These are phyloP conservation scores for Canis aureus DNA, from an alignment of 2,113 vertebrate species.

Conservation along the genomic window DNA sequence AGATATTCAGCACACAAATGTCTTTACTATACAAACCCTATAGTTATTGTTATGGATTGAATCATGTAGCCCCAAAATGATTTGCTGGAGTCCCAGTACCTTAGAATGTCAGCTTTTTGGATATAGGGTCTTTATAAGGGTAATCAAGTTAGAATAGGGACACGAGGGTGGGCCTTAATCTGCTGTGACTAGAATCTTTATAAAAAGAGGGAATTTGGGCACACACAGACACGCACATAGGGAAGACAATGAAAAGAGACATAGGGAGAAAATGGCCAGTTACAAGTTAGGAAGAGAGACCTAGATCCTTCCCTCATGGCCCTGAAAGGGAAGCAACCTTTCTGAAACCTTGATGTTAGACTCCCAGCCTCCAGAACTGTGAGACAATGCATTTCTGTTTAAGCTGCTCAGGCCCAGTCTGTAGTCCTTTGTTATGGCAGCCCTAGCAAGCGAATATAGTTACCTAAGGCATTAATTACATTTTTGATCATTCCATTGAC, in stretches of 20 bases:
- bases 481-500: not conserved
- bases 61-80: not conserved
- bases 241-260: not conserved
- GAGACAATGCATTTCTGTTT: not conserved
- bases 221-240: not conserved
- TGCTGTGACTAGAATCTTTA: not conserved
- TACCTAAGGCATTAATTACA: not conserved
- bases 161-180: no score
- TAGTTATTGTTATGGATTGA: not conserved
- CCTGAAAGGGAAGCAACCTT: not conserved
- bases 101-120: not conserved
- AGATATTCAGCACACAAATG: not conserved
- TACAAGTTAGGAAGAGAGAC: not conserved
- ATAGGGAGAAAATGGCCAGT: fast-evolving
- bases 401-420: fast-evolving
- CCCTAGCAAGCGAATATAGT: not conserved
- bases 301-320: fast-evolving
- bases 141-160: not conserved
- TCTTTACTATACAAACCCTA: not conserved
- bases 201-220: not conserved
- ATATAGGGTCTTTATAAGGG: not conserved
- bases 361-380: not conserved
- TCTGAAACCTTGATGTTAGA: not conserved
- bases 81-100: not conserved
- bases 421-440: not conserved